A percentile compares a stretch with the other conserved stretches of the same genome.
Conservation (phyloP, 2,113 vertebrate genomes). For the Mirza zaza region DNA sequence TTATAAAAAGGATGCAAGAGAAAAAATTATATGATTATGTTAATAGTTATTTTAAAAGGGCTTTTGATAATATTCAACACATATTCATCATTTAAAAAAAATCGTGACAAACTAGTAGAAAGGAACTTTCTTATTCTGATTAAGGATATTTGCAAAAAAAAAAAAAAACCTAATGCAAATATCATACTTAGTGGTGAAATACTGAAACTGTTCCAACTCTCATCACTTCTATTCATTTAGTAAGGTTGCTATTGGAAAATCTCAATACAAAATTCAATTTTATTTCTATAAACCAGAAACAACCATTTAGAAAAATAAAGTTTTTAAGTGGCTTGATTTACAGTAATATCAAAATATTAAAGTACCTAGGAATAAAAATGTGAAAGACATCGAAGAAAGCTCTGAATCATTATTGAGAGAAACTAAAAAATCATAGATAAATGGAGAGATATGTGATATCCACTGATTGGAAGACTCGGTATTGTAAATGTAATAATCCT, state of each 20-base stretch:
- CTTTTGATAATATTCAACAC: background rate
- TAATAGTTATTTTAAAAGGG: background rate
- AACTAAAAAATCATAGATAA: background rate
- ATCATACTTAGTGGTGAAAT: background rate
- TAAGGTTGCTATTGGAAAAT: background rate
- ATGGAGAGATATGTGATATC: background rate
- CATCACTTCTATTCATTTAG: background rate
- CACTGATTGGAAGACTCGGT: background rate
- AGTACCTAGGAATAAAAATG: background rate
- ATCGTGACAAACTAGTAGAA: background rate
- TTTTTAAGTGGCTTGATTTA: background rate
- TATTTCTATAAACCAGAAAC: background rate
- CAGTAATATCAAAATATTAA: background rate
- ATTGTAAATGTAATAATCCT: background rate
- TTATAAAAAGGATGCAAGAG: background rate
- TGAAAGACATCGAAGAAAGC: background rate
- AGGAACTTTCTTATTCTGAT: background rate
- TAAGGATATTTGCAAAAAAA: background rate
- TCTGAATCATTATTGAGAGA: background rate
- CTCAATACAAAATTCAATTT: background rate
- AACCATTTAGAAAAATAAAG: background rate
- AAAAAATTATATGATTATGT: background rate
- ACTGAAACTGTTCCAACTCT: background rate
- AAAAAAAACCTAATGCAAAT: background rate
- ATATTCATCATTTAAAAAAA: background rate